Evolutionary conservation across 2,797 vertebrate genomes (phyloP).

Genomic region (Poeciliopsis infans): DNA sequence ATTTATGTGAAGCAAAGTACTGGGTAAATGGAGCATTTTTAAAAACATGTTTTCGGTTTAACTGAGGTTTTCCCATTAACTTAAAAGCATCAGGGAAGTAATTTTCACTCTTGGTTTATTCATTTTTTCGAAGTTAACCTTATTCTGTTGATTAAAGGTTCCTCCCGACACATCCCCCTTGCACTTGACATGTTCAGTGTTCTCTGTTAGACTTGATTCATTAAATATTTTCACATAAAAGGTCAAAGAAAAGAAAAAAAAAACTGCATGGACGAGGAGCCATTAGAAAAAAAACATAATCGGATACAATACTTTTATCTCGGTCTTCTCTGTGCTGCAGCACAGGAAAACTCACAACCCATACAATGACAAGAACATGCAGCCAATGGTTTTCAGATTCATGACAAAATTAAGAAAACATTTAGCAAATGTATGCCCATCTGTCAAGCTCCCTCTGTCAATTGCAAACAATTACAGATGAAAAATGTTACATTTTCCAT

Average conservation of each 20-base stretch:
- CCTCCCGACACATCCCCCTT: slow-evolving; percentile 53
- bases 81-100: slow-evolving; percentile 71
- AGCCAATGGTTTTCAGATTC: neutral
- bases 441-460: slow-evolving; percentile 1
- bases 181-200: slow-evolving; percentile 69
- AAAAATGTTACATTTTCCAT: neutral
- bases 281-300: slow-evolving; percentile 33
- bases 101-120: slow-evolving; percentile 66
- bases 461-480: neutral
- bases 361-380: slow-evolving; percentile 10
- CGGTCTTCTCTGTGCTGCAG: neutral
- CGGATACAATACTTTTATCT: neutral
- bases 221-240: slow-evolving; percentile 64
- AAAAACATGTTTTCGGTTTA: slow-evolving; percentile 50
- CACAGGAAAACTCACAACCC: slow-evolving; percentile 6
- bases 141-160: slow-evolving; percentile 76
- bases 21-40: slow-evolving; percentile 17
- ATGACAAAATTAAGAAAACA: neutral
- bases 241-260: slow-evolving; percentile 67
- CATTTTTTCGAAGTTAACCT: slow-evolving; percentile 64
- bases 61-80: slow-evolving; percentile 72
- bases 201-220: slow-evolving; percentile 62
- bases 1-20: slow-evolving; percentile 47
- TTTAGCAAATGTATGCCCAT: neutral
- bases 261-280: slow-evolving; percentile 39